Conservation (phyloP, 1,140 invertebrate genomes). For the Aphidius ervi region DNA sequence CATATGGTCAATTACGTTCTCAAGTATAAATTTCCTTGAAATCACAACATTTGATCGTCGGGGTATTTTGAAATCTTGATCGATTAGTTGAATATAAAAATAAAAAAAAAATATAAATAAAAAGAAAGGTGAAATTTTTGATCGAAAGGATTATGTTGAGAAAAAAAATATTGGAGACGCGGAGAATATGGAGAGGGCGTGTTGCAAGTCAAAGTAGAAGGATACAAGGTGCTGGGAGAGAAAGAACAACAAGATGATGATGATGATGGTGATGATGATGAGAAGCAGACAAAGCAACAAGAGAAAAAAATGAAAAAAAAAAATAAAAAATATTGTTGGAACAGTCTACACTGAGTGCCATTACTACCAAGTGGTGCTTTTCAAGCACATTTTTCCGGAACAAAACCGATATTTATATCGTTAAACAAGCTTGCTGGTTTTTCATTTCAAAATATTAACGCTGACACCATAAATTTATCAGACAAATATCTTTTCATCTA, state of each 20-base stretch:
- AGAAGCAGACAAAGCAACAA: background rate
- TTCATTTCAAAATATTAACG: conserved; percentile 43
- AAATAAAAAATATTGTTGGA: conserved; percentile 5
- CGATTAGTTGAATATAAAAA: no score
- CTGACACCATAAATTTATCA: conserved; percentile 25
- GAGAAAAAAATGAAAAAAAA: conserved; percentile 6
- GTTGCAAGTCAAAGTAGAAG: no score
- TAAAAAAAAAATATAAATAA: no score
- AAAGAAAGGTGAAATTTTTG: no score
- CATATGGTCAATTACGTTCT: no score
- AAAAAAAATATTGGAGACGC: no score
- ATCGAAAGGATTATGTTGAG: no score
- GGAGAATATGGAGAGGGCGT: no score
- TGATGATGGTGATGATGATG: background rate
- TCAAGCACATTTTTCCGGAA: conserved; percentile 31
- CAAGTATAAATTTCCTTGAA: no score
- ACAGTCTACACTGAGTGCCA: conserved; percentile 26
- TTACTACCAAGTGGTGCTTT: conserved; percentile 45
- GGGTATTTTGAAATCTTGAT: no score
- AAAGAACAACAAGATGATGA: background rate
- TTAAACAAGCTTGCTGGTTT: conserved; percentile 21
- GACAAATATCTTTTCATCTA: no score
- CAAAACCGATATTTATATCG: conserved; percentile 41
- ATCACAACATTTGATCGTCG: no score
- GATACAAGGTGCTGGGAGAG: background rate